phyloP scores from a whole-genome alignment of 2,113 vertebrate species.

The Eublepharis macularius region DNA sequence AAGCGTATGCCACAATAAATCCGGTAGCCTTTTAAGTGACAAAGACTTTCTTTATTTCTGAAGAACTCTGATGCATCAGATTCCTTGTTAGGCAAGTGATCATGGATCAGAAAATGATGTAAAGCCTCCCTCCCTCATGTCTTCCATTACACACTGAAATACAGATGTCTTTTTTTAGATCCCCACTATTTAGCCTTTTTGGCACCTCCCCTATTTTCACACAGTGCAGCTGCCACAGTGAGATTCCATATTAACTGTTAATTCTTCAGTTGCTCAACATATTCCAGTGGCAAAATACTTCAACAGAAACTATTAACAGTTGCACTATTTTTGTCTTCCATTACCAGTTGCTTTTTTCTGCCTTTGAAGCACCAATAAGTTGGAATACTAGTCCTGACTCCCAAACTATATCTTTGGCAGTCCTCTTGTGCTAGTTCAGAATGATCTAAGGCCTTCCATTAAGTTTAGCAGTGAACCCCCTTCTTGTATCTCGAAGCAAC shows the following conservation, averaged over 20 bases:
- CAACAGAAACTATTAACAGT: constrained; percentile 12
- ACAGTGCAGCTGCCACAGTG: constrained; percentile 46
- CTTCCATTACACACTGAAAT: neutral
- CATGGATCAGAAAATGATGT: constrained; percentile 18
- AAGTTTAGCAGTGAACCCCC: no score
- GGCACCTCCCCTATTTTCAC: neutral
- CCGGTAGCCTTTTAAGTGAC: no score
- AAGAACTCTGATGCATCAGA: neutral
- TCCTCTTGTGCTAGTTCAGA: neutral
- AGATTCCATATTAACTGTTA: constrained; percentile 27
- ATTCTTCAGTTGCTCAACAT: constrained; percentile 17
- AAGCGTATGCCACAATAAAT: no score
- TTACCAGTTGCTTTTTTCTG: constrained; percentile 24
- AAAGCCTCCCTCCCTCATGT: constrained; percentile 1
- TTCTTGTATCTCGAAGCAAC: neutral
- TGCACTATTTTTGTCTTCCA: constrained; percentile 19
- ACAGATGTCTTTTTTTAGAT: constrained; percentile 15
- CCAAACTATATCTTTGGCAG: neutral
- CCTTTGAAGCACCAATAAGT: constrained; percentile 17
- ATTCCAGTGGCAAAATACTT: constrained; percentile 2
- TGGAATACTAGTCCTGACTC: neutral
- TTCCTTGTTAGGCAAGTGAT: neutral
- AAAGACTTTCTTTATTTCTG: neutral
- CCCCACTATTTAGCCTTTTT: constrained; percentile 10
- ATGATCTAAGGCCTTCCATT: no score